Conservation (phyloP, 1,140 invertebrate genomes). For the Hesperophylax magnus region DNA sequence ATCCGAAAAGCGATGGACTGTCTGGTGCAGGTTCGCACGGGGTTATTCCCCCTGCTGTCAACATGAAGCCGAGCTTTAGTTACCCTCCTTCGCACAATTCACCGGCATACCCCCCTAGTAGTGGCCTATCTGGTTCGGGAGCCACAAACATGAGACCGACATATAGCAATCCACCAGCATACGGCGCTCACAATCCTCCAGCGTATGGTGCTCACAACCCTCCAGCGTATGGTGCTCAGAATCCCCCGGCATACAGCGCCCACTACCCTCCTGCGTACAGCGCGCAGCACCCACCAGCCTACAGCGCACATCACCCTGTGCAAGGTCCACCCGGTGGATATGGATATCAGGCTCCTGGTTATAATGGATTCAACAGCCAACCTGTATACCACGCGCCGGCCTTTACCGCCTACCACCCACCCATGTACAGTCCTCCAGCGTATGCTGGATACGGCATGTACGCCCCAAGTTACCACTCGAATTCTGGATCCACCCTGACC, state of each 20-base stretch:
- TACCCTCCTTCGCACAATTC: neutral
- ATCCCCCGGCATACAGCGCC: neutral
- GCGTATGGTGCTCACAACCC: neutral
- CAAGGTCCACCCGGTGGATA: neutral
- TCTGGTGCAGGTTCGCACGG: too few species aligned
- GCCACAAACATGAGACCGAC: neutral
- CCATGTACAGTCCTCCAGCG: neutral
- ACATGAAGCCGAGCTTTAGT: too few species aligned
- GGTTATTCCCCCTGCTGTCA: too few species aligned
- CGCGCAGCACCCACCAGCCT: neutral
- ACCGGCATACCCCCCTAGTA: neutral
- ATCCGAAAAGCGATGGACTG: neutral
- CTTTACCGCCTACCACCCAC: constrained; percentile 7
- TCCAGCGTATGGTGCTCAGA: neutral
- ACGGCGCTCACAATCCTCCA: neutral
- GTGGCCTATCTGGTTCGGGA: neutral
- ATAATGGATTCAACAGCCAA: neutral
- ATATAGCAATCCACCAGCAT: neutral
- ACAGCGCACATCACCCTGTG: neutral
- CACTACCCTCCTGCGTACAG: neutral
- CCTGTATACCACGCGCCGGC: neutral
- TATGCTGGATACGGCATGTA: too few species aligned
- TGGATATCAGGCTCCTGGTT: neutral
- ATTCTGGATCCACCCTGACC: constrained; percentile 35
- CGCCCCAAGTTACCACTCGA: neutral